Conservation (phyloP, 2,888 invertebrate species). For the Drosophila tanythrix region DNA sequence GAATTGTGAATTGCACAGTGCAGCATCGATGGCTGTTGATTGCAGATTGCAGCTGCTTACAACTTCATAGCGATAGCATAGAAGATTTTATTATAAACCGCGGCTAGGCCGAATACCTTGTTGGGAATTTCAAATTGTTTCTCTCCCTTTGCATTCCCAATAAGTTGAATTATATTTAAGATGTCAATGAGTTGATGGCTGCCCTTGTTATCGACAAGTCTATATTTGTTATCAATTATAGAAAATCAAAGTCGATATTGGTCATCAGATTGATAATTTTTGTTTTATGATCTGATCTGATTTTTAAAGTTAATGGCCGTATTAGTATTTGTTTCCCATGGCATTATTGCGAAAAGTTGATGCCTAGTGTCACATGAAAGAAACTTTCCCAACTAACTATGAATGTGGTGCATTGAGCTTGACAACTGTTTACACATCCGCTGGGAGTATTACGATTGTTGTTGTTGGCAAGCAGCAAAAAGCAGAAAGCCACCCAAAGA, state of each 20-base stretch:
- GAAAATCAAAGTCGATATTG: not conserved
- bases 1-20: conserved; percentile 41
- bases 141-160: not conserved
- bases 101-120: conserved; percentile 40
- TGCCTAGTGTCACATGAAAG: conserved; percentile 29
- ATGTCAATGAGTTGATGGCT: not conserved
- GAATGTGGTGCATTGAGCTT: conserved; percentile 45
- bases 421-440: conserved; percentile 73
- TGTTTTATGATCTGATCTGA: not conserved
- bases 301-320: conserved; percentile 10
- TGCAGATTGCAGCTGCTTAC: conserved; percentile 72
- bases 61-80: conserved; percentile 65
- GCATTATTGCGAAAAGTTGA: conserved; percentile 32
- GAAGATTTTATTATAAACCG: conserved; percentile 45
- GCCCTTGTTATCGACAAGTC: not conserved
- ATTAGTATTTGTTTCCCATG: conserved; percentile 31
- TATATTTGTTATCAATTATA: not conserved
- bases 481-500: conserved; percentile 42
- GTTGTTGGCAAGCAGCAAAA: conserved; percentile 1
- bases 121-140: conserved; percentile 25
- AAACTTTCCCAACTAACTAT: conserved; percentile 57
- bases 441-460: conserved; percentile 49
- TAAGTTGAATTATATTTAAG: not conserved
- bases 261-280: not conserved
- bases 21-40: conserved; percentile 68